Conservation (phyloP, 2,888 invertebrate species). For the Brassicogethes aeneus region DNA sequence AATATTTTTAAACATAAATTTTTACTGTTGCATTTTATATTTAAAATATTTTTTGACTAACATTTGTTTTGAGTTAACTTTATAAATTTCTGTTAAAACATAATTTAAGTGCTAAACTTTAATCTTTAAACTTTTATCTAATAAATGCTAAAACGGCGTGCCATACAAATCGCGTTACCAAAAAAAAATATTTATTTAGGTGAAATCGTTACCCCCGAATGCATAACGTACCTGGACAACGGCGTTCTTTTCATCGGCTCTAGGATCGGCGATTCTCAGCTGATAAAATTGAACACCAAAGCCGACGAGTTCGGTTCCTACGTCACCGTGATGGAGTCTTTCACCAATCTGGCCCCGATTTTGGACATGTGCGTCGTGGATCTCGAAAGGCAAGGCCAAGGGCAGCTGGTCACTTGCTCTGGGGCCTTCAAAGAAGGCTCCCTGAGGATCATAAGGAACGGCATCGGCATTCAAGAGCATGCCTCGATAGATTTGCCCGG, state of each 20-base stretch:
- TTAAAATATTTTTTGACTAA: too few species aligned
- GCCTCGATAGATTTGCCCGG: slow-evolving; percentile 95
- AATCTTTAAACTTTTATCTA: too few species aligned
- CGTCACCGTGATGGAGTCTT: slow-evolving; percentile 90
- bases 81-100: too few species aligned
- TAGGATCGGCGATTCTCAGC: slow-evolving; percentile 90
- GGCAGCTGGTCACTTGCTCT: slow-evolving; percentile 95
- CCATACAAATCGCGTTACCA: too few species aligned
- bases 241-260: slow-evolving; percentile 96
- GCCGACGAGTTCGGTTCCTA: slow-evolving; percentile 82
- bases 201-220: slow-evolving; percentile 91
- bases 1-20: too few species aligned
- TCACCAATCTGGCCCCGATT: slow-evolving; percentile 95
- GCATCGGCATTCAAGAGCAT: slow-evolving; percentile 97
- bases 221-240: slow-evolving; percentile 96
- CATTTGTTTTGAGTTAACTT: too few species aligned
- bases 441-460: slow-evolving; percentile 92
- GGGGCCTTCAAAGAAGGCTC: slow-evolving; percentile 97
- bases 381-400: slow-evolving; percentile 93
- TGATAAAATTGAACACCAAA: slow-evolving; percentile 79
- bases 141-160: too few species aligned
- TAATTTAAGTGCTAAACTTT: too few species aligned
- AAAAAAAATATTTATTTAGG: too few species aligned
- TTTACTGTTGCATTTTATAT: too few species aligned
- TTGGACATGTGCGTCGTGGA: slow-evolving; percentile 98